Evolutionary conservation across 2,797 vertebrate genomes (phyloP).

Genomic region (Peromyscus aztecus): DNA sequence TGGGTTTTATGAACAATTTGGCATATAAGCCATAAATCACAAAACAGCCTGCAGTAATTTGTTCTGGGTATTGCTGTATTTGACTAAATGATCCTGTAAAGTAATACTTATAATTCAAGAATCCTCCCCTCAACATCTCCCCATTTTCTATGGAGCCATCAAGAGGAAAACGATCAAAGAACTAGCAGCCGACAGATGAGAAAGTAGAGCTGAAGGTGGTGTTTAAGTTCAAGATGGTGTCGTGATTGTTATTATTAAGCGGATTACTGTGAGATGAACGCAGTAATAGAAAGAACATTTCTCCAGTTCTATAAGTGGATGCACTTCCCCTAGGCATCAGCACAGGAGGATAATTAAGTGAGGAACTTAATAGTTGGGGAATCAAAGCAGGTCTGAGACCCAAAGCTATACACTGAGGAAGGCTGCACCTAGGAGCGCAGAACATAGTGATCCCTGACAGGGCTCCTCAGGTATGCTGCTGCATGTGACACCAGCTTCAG

Average conservation of each 20-base stretch:
- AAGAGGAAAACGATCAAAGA: constrained; percentile 38
- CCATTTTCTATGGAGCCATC: constrained; percentile 23
- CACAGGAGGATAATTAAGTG: background rate
- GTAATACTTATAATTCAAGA: constrained; percentile 57
- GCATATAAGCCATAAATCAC: constrained; percentile 41
- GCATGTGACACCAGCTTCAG: background rate
- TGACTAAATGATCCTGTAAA: constrained; percentile 52
- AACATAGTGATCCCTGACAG: background rate
- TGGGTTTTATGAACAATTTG: constrained; percentile 60
- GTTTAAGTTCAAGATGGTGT: constrained; percentile 60
- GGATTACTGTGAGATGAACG: constrained; percentile 46
- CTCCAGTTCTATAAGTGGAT: constrained; percentile 1
- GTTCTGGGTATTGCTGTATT: constrained; percentile 18
- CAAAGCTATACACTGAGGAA: background rate
- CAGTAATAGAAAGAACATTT: constrained; percentile 65
- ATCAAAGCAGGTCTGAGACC: background rate
- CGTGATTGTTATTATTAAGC: constrained; percentile 61
- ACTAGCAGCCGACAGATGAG: constrained; percentile 37
- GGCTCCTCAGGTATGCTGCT: background rate
- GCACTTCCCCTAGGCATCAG: background rate
- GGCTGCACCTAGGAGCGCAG: background rate
- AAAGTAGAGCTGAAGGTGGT: constrained; percentile 39
- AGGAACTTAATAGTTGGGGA: background rate
- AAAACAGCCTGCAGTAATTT: constrained; percentile 42
- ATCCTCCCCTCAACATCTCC: constrained; percentile 16